Percentiles rank a stretch among this genome's conserved stretches.
Conservation (phyloP, 2,797 vertebrate genomes). For the Anguilla anguilla region DNA sequence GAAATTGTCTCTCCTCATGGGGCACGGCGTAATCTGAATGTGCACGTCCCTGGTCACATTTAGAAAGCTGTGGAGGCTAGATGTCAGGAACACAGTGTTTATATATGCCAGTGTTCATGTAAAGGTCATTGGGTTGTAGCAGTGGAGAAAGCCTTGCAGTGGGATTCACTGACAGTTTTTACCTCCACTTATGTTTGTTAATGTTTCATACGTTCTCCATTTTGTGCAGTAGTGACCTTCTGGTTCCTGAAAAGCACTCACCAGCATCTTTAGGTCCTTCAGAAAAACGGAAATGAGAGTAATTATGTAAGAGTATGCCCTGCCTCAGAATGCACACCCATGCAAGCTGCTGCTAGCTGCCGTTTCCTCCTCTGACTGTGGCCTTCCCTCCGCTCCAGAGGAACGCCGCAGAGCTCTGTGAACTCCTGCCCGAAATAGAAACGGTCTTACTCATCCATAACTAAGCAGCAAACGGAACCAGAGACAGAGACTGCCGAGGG, state of each 20-base stretch:
- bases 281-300: background rate
- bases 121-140: background rate
- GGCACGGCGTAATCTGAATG: background rate
- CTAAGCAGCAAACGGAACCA: conserved; percentile 43
- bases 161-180: background rate
- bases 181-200: background rate
- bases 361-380: conserved; percentile 6
- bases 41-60: background rate
- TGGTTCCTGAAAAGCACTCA: background rate
- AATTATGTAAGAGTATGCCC: background rate
- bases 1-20: background rate
- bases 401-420: conserved; percentile 32
- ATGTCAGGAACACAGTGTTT: background rate
- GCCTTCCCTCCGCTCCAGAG: conserved; percentile 29
- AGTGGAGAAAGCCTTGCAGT: background rate
- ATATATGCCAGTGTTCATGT: background rate
- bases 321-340: conserved; percentile 6
- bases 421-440: conserved; percentile 45
- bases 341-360: conserved; percentile 2
- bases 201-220: background rate
- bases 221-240: background rate
- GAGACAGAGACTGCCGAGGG: conserved; percentile 36
- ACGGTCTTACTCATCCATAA: conserved; percentile 49
- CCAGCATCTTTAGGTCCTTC: background rate
- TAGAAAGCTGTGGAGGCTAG: background rate